These are phyloP conservation scores for Tetragnatha montana DNA, from an alignment of 2,888 invertebrate genomes.

Conservation along the genomic window DNA sequence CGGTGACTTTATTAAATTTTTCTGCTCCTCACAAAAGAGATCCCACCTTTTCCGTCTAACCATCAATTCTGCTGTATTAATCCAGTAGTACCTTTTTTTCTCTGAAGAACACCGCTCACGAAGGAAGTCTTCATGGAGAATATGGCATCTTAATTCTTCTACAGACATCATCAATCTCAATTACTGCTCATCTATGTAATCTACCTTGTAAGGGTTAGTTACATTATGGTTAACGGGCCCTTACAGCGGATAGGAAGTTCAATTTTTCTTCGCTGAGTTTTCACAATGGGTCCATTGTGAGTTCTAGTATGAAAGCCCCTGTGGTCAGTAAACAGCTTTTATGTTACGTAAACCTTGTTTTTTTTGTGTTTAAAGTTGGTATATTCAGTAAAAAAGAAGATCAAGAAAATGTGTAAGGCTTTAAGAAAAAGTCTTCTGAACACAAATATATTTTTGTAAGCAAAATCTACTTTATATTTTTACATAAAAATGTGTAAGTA, in stretches of 20 bases:
- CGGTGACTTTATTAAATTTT: conserved; percentile 36
- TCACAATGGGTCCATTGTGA: not conserved
- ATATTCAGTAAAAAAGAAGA: too few relatives aligned
- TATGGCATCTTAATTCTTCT: conserved; percentile 55
- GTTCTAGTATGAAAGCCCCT: not conserved
- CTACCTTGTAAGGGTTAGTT: conserved; percentile 8
- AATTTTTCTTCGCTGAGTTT: not conserved
- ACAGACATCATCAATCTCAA: conserved; percentile 59
- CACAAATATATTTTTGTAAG: too few relatives aligned
- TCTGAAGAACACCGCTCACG: conserved; percentile 40
- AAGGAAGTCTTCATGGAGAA: conserved; percentile 58
- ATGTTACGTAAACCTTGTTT: not conserved
- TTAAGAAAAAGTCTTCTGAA: too few relatives aligned
- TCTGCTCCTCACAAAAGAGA: conserved; percentile 19
- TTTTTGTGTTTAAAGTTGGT: too few relatives aligned
- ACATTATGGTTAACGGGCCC: conserved; percentile 40
- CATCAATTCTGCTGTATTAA: conserved; percentile 52
- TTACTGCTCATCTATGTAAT: conserved; percentile 52
- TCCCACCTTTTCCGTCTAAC: conserved; percentile 33
- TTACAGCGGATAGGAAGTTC: not conserved
- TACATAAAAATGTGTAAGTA: too few relatives aligned
- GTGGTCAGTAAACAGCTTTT: not conserved
- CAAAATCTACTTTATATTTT: too few relatives aligned
- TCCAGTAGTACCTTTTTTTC: conserved; percentile 8
- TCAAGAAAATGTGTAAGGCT: too few relatives aligned